Evolutionary conservation across 2,113 vertebrate species (phyloP), one percentile per base, ranked within the genome.

Genomic region (Excalfactoria chinensis): DNA sequence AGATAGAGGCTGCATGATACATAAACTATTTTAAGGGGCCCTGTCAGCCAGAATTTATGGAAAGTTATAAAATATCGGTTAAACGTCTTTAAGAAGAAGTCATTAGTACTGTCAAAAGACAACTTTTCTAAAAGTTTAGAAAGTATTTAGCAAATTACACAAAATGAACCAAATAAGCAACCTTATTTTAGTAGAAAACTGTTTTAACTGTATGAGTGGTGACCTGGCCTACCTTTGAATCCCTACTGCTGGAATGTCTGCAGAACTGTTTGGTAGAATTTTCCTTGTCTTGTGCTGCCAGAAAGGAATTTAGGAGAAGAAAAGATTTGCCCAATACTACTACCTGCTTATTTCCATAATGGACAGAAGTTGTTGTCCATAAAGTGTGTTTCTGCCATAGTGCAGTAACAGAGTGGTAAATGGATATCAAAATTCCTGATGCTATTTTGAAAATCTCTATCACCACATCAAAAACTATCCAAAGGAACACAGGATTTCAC

Each of bases 91-190:
- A 86, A 94, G 96, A 51, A 55, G 68, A 88, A 93, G 64, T 77
- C 63, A 90, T 96, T 95, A 95, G 88, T 96, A 96, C 74, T 91
- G 97, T 95, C 93, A 92, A 95, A 97, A 97, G 92, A 97, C 93
- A 94, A 77, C 5, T 94, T 88, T 93, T 85, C 95, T 96, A 97
- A 89, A 98, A 97, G 97, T 97, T 95, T 95, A 97, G 89, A 97
- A 97, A 97, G 92, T 96, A 86, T 95, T 98, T 97, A 98, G 97
- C 96, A 97, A 98, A 98, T 90, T 97, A 97, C 87, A 96, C 92
- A 96, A 97, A 97, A 98, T 96, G 93, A 94, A 97, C 95, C 95
- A 95, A 97, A 96, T 88, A 96, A 93, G 85, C 91, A 90, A 87
- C 63, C 94, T 84, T n/a, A 86, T 95, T 97, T 92, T 94, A 96